These are phyloP conservation scores for Poeciliopsis presidionis DNA, from an alignment of 2,797 vertebrate species.

Conservation along the genomic window DNA sequence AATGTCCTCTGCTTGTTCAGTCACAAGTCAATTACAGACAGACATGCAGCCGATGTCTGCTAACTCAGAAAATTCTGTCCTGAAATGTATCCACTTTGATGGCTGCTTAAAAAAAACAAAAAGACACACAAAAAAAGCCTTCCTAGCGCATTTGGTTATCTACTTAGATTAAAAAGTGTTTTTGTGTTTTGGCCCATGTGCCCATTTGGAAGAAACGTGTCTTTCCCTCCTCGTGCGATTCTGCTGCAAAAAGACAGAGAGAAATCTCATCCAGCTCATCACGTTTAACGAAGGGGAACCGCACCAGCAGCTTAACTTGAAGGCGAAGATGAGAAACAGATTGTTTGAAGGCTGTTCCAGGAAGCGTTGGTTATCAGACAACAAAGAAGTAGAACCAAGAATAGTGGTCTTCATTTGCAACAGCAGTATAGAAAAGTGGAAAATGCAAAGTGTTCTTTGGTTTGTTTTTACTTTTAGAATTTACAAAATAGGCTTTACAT, in stretches of 20 bases:
- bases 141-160: conserved; percentile 10
- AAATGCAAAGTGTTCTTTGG: neutral
- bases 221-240: neutral
- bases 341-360: conserved; percentile 47
- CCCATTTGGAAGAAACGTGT: neutral
- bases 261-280: conserved; percentile 36
- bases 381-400: conserved; percentile 15
- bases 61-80: conserved; percentile 21
- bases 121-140: neutral
- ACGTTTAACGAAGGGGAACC: conserved; percentile 59
- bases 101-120: too few species aligned
- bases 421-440: conserved; percentile 28
- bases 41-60: conserved; percentile 44
- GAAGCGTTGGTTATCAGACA: conserved; percentile 34
- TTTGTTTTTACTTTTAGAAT: neutral
- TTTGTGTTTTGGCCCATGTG: neutral
- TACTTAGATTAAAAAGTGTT: neutral
- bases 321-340: conserved; percentile 58
- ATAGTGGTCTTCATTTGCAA: conserved; percentile 32
- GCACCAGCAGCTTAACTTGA: conserved; percentile 51
- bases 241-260: conserved; percentile 23
- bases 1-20: conserved; percentile 52
- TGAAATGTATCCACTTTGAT: neutral
- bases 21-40: conserved; percentile 54
- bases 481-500: conserved; percentile 15